Percentiles rank a stretch among this genome's conserved stretches.
Evolutionary conservation across 2,797 vertebrate genomes (phyloP).

Genomic region (Paratrypauchen microcephalus): DNA sequence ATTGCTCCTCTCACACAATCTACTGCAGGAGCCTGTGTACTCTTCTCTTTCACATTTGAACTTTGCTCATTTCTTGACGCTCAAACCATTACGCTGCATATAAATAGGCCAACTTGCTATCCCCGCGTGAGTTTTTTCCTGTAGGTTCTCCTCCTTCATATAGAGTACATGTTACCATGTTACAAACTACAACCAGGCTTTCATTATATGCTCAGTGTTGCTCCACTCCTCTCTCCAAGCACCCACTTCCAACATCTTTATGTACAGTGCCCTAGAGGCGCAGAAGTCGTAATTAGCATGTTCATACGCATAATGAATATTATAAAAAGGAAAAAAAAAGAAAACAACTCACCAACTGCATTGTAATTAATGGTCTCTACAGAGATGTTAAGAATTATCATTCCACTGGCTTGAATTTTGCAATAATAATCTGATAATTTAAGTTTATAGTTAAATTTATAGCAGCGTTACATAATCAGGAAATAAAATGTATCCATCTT

Average conservation of each 20-base stretch:
- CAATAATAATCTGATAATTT: too few species aligned
- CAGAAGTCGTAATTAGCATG: slow-evolving; percentile 66
- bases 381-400: background rate
- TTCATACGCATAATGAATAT: slow-evolving; percentile 35
- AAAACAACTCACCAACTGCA: background rate
- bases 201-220: slow-evolving; percentile 51
- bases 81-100: slow-evolving; percentile 17
- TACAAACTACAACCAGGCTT: slow-evolving; percentile 38
- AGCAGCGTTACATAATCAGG: too few species aligned
- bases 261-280: slow-evolving; percentile 40
- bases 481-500: too few species aligned
- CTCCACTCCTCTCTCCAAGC: slow-evolving; percentile 56
- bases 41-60: slow-evolving; percentile 33
- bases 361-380: background rate
- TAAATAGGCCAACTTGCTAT: slow-evolving; percentile 38
- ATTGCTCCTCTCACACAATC: slow-evolving; percentile 5
- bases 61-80: slow-evolving; percentile 41
- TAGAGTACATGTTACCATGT: slow-evolving; percentile 14
- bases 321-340: background rate
- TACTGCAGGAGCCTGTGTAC: slow-evolving; percentile 14
- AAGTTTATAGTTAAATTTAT: too few species aligned
- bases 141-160: slow-evolving; percentile 19
- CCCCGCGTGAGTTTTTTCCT: slow-evolving; percentile 15
- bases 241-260: slow-evolving; percentile 39
- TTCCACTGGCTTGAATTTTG: background rate